Percentiles rank a stretch among this genome's conserved stretches.
Evolutionary conservation across 2,888 invertebrate genomes (phyloP).

Genomic region (Pollenia angustigena): DNA sequence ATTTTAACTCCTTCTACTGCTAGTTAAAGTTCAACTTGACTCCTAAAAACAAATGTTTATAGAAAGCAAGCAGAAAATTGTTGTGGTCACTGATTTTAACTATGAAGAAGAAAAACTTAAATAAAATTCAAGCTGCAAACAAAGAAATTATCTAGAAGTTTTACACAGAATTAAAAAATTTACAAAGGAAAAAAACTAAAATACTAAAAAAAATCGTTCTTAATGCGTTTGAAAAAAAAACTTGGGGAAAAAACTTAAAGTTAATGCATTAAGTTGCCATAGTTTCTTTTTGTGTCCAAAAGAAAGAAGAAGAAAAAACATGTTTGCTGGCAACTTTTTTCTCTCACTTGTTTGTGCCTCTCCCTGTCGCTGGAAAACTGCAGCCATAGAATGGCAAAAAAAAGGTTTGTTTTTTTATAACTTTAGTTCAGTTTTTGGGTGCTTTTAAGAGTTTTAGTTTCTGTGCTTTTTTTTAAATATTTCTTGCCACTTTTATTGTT

Average conservation of each 20-base stretch:
- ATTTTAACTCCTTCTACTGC: background rate
- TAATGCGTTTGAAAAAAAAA: constrained; percentile 16
- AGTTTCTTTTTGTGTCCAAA: background rate
- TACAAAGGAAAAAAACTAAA: background rate
- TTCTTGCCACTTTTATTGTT: constrained; percentile 12
- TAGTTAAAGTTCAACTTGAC: background rate
- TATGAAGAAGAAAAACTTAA: background rate
- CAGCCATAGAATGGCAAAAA: constrained; percentile 28
- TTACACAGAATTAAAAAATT: constrained; percentile 29
- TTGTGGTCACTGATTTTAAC: constrained; percentile 42
- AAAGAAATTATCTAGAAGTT: constrained; percentile 36
- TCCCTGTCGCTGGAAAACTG: constrained; percentile 22
- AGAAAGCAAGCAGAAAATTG: constrained; percentile 6
- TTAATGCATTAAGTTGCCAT: constrained; percentile 39
- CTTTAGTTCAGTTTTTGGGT: constrained; percentile 28
- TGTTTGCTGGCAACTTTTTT: background rate
- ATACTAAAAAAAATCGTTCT: background rate
- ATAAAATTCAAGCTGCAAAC: constrained; percentile 13
- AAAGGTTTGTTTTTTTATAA: constrained; percentile 22
- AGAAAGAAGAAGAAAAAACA: too few relatives aligned
- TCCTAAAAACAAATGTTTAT: background rate
- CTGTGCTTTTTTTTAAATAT: background rate
- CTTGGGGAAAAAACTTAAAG: constrained; percentile 4
- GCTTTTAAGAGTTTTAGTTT: constrained; percentile 17
- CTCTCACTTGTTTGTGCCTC: background rate